Conservation (phyloP, 92 coral and sea anemone species). For the Siderastrea siderea region DNA sequence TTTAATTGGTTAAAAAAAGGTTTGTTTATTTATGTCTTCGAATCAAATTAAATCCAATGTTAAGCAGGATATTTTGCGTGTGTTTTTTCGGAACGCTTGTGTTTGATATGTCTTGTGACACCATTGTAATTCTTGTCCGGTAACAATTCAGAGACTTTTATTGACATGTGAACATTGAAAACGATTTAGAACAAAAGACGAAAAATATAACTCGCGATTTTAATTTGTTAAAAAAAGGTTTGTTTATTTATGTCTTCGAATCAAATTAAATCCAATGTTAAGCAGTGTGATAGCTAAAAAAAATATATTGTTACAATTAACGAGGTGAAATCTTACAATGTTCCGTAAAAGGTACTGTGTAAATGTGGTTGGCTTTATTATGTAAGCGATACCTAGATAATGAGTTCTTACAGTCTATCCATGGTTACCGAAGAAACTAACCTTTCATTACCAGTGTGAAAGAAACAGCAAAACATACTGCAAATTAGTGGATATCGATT, state of each 20-base stretch:
- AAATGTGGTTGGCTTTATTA: conserved; percentile 37
- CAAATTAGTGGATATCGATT: conserved; percentile 17
- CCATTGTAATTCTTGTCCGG: background rate
- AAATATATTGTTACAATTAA: conserved; percentile 12
- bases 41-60: background rate
- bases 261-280: background rate
- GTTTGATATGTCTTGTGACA: too few species aligned
- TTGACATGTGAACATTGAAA: background rate
- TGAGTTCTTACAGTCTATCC: conserved; percentile 27
- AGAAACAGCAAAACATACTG: conserved; percentile 15
- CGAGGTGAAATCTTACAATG: conserved; percentile 24
- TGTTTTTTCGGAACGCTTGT: too few species aligned
- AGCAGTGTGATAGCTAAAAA: conserved; percentile 18
- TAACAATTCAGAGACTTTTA: background rate
- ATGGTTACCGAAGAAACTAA: conserved; percentile 17
- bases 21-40: background rate
- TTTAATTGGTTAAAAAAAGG: background rate
- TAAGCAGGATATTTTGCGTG: too few species aligned
- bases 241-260: background rate
- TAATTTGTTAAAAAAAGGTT: background rate
- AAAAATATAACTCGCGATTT: background rate
- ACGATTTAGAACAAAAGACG: background rate
- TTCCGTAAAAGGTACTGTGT: conserved; percentile 42
- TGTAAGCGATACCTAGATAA: conserved; percentile 54
- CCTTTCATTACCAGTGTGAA: conserved; percentile 3